Evolutionary conservation across 2,888 invertebrate genomes (phyloP), one percentile per base, ranked within the genome.

Genomic region (Heliconius hortense): DNA sequence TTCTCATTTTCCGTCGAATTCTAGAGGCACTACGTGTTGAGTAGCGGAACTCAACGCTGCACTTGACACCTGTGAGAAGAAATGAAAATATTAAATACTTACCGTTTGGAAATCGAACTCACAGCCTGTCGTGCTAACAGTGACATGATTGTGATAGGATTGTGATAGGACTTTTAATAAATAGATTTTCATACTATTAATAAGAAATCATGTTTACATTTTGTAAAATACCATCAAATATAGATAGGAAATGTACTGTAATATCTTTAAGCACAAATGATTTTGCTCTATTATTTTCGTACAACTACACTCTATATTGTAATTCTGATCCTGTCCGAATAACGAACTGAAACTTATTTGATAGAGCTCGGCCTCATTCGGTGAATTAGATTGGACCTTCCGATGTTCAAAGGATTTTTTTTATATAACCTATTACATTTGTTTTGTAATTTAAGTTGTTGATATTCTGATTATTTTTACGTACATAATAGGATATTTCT

Each of bases 341-440:
- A 69, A 69, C 28, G 69, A 69, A 31, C 53, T 56, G 56, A 69
- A 69, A 69, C 31, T 56, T 69, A 69, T 69, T 56, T 69, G 69
- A 69, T 69, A 69, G 69, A 69, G 53, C 69, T 28, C n/a, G 69
- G 53, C 56, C 53, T 69, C 28, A 56, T 56, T 69, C 69, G 56
- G 28, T 68, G 68, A 68, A 68, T 68, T 68, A 68, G 53, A 68
- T 69, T 56, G 31, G 69, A 69, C 69, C 69, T 69, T 69, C 31
- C n/a, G 56, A 31, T 26, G n/a, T 56, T 69, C 53, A 53, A 53
- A 24, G 39, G 66, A 43, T n/a, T 66, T 66, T 66, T 66, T 66
- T 66, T 66, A 39, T 66, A 66, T 39, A 66, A 66, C 15, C 66
- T 66, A 24, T 64, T n/a, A 66, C 24, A 39, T 66, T 66, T 43